Conservation (phyloP, 2,797 vertebrate genomes). For the Tokudaia muenninki region DNA sequence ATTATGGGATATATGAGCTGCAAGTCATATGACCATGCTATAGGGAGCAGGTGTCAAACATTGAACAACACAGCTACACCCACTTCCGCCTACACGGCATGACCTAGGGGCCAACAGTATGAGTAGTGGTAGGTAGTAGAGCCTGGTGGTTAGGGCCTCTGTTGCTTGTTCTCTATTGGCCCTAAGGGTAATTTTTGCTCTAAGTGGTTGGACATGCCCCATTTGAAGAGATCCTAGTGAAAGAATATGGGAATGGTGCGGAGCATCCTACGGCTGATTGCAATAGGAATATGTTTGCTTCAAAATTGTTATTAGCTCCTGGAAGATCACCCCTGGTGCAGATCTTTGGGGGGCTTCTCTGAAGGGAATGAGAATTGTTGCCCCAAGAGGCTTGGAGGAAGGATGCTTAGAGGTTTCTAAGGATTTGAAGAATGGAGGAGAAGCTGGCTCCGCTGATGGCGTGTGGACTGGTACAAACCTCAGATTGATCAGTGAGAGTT, state of each 20-base stretch:
- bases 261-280: neutral
- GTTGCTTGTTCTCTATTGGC: neutral
- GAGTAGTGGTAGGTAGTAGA: neutral
- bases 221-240: neutral
- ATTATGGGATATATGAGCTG: slow-evolving; percentile 89
- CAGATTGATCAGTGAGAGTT: neutral
- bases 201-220: neutral
- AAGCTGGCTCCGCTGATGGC: neutral
- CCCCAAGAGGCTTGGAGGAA: neutral
- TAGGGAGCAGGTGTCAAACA: slow-evolving; percentile 87
- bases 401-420: neutral
- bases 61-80: slow-evolving; percentile 66
- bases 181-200: neutral
- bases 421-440: slow-evolving; percentile 1
- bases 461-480: neutral
- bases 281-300: neutral
- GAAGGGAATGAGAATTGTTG: slow-evolving; percentile 53
- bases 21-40: slow-evolving; percentile 88
- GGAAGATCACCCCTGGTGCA: slow-evolving; percentile 48
- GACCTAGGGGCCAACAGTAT: slow-evolving; percentile 33
- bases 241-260: neutral
- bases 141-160: neutral
- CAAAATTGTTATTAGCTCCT: neutral
- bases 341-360: slow-evolving; percentile 50
- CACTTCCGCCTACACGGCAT: slow-evolving; percentile 76